A percentile compares a stretch with the other conserved stretches of the same genome.
These are phyloP conservation scores for Lytechinus variegatus DNA, from an alignment of 35 echinoderm and acorn worm genomes.

Conservation along the genomic window DNA sequence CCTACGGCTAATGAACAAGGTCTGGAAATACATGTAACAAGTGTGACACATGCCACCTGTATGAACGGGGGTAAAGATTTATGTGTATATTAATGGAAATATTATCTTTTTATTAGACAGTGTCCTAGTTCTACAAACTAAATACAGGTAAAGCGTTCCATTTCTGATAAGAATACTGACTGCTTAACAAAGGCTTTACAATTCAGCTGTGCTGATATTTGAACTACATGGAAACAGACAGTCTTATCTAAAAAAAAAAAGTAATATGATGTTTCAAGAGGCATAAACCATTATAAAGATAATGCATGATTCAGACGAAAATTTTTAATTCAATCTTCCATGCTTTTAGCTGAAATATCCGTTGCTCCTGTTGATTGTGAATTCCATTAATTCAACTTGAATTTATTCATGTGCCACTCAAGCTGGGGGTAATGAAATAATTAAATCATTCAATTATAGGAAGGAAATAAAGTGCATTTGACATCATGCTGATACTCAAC, in stretches of 20 bases:
- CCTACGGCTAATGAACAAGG: no score
- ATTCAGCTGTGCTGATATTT: no score
- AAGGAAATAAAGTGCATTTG: neutral
- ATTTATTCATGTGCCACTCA: neutral
- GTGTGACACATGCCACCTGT: neutral
- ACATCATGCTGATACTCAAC: neutral
- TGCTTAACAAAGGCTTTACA: no score
- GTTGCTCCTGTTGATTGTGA: neutral
- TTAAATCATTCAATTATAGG: neutral
- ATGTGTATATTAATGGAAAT: neutral
- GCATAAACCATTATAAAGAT: no score
- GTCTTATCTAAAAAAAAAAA: no score
- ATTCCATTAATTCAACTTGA: neutral
- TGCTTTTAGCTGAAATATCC: neutral
- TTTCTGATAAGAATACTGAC: no score
- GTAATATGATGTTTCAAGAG: no score
- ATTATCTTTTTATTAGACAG: neutral
- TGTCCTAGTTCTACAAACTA: neutral
- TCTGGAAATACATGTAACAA: neutral
- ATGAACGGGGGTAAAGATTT: neutral
- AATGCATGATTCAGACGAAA: no score
- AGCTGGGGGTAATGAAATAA: neutral
- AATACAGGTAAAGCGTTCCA: no score
- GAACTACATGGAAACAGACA: no score
- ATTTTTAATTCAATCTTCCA: neutral